These are phyloP conservation scores for Cephus pygmeus DNA, from an alignment of 2,888 invertebrate species.

Conservation along the genomic window DNA sequence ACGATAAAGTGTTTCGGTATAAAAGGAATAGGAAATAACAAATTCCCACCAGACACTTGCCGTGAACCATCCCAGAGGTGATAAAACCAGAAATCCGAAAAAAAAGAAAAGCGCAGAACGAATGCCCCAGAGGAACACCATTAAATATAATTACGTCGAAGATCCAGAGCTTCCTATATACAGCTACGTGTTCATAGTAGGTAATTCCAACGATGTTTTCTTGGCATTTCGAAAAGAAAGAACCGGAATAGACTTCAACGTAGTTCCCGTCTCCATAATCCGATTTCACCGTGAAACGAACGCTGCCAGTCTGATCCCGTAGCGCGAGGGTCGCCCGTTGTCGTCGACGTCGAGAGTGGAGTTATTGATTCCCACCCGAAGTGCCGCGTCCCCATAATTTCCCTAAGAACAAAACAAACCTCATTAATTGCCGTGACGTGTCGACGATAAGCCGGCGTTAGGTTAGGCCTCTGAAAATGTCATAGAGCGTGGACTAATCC, in stretches of 20 bases:
- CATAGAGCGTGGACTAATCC: background rate
- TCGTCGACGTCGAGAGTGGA: background rate
- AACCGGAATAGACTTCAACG: background rate
- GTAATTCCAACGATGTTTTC: background rate
- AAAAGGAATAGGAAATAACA: background rate
- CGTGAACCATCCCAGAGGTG: background rate
- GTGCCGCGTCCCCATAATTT: slow-evolving; percentile 12
- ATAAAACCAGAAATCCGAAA: background rate
- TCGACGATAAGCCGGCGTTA: slow-evolving; percentile 16
- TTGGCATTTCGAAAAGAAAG: background rate
- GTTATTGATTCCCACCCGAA: background rate
- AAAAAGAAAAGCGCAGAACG: background rate
- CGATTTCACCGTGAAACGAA: background rate
- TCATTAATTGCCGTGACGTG: slow-evolving; percentile 22
- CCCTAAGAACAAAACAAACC: slow-evolving; percentile 21
- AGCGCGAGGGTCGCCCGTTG: background rate
- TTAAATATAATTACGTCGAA: background rate
- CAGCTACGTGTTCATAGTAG: background rate
- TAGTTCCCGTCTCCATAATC: background rate
- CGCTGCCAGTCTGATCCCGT: background rate
- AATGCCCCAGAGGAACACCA: background rate
- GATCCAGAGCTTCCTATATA: background rate
- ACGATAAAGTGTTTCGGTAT: background rate
- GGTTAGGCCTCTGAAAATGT: background rate
- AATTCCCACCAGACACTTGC: background rate